These are phyloP conservation scores for Pelosia muscerda DNA, from an alignment of 2,888 invertebrate species.

Conservation along the genomic window DNA sequence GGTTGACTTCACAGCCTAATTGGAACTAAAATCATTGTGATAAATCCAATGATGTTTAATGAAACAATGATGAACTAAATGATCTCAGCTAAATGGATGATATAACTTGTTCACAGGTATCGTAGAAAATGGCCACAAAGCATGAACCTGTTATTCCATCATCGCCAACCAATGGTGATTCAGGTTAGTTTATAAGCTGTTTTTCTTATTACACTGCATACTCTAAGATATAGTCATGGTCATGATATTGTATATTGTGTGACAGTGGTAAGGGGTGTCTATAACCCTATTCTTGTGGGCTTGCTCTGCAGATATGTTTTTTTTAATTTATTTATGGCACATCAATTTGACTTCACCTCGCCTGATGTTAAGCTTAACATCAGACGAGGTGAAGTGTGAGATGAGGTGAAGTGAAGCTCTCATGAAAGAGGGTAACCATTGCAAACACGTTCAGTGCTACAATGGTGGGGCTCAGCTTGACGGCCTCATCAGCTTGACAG, in stretches of 20 bases:
- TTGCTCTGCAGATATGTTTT: no score
- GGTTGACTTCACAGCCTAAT: neutral
- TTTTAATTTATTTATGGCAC: no score
- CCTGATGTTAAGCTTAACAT: no score
- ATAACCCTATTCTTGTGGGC: no score
- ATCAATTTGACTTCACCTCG: no score
- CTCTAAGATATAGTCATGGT: neutral
- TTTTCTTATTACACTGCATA: neutral
- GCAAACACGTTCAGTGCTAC: no score
- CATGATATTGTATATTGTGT: neutral
- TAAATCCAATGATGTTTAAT: neutral
- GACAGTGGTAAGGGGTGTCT: no score
- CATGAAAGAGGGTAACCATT: no score
- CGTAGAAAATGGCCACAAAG: slow-evolving; percentile 78
- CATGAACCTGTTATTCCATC: slow-evolving; percentile 75
- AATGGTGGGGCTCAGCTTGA: no score
- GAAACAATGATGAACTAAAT: neutral
- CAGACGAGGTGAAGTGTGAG: no score
- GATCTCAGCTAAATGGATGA: slow-evolving; percentile 22
- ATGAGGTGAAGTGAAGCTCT: no score
- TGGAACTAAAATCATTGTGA: neutral
- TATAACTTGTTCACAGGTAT: slow-evolving; percentile 81
- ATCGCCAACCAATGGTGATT: slow-evolving; percentile 78
- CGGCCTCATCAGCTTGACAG: no score
- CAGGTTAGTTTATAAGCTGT: slow-evolving; percentile 67